Evolutionary conservation across 2,888 invertebrate genomes (phyloP).

Genomic region (Dione juno): DNA sequence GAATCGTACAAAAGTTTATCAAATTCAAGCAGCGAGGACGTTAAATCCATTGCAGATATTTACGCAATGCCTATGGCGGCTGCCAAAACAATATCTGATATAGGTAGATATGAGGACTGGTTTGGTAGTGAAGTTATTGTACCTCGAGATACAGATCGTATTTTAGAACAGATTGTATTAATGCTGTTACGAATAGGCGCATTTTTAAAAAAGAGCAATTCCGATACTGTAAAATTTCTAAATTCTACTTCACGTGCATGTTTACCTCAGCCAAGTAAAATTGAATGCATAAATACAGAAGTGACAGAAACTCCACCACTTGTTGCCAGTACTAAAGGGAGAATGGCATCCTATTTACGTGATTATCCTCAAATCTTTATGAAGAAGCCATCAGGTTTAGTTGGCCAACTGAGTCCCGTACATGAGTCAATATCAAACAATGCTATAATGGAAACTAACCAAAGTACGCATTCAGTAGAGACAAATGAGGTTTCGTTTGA

Average conservation of each 20-base stretch:
- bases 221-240: conserved; percentile 48
- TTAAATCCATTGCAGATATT: conserved; percentile 48
- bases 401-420: conserved; percentile 27
- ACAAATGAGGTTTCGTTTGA: conserved; percentile 29
- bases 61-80: conserved; percentile 52
- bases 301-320: conserved; percentile 62
- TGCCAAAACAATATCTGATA: conserved; percentile 56
- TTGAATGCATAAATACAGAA: conserved; percentile 50
- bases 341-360: conserved; percentile 66
- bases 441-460: background rate
- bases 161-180: conserved; percentile 72
- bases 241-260: conserved; percentile 46
- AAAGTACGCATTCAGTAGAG: conserved; percentile 25
- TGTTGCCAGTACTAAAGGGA: conserved; percentile 61
- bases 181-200: conserved; percentile 70
- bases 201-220: conserved; percentile 59
- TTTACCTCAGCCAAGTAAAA: conserved; percentile 38
- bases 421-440: conserved; percentile 40
- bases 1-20: conserved; percentile 43
- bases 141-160: conserved; percentile 71
- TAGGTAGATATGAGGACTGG: conserved; percentile 68
- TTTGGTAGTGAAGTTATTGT: conserved; percentile 64
- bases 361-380: conserved; percentile 76
- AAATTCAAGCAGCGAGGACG: conserved; percentile 53
- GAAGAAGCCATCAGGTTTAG: conserved; percentile 59